These are phyloP conservation scores for Megatriorchis doriae DNA, from an alignment of 2,113 vertebrate genomes.

Conservation along the genomic window DNA sequence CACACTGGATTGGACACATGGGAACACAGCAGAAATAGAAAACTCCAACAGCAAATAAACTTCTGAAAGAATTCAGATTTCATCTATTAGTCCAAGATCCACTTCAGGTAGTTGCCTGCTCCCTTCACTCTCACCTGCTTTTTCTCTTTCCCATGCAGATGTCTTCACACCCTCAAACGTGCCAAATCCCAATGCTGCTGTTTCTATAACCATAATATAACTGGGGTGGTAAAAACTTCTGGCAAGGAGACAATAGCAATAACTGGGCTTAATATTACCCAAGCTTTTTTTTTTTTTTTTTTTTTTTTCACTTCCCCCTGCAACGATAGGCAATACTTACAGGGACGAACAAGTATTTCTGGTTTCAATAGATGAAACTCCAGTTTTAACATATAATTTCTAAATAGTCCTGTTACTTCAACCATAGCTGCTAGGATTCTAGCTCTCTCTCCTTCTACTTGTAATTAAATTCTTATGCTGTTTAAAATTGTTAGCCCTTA, in stretches of 20 bases:
- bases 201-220: not conserved
- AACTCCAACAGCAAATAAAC: not conserved
- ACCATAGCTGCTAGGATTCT: not conserved
- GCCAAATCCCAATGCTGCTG: not conserved
- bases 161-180: not conserved
- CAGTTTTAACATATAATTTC: not conserved
- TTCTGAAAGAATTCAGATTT: not conserved
- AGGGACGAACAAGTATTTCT: not conserved
- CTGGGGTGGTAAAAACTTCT: not conserved
- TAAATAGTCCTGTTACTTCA: not conserved
- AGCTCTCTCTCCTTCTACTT: not conserved
- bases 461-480: not conserved
- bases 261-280: not conserved
- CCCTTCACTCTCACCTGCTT: not conserved
- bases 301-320: too few species aligned
- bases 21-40: not conserved
- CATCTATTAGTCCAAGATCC: not conserved
- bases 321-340: not conserved
- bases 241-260: not conserved
- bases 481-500: not conserved
- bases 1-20: too few species aligned
- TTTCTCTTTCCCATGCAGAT: not conserved
- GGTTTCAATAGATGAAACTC: not conserved
- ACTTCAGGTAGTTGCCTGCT: not conserved
- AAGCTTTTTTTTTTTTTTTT: not conserved